Percentiles rank a stretch among this genome's conserved stretches.
Conservation (phyloP, 1,140 invertebrate species). For the Octopus sinensis region DNA sequence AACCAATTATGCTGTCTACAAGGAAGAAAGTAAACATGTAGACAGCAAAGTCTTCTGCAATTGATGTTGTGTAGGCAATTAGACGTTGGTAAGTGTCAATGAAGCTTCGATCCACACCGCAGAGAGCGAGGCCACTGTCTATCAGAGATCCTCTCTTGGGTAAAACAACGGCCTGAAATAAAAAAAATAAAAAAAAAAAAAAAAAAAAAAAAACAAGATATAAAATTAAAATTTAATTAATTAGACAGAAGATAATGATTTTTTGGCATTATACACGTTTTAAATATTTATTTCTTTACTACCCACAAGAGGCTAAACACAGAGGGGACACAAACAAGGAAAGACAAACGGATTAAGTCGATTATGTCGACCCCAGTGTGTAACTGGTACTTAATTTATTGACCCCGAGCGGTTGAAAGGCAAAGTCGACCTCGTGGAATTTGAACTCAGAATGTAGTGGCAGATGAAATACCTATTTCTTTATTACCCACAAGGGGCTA, state of each 20-base stretch:
- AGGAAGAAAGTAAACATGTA: constrained; percentile 38
- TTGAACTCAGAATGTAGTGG: too few species aligned
- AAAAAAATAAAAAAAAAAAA: neutral
- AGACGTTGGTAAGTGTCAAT: constrained; percentile 30
- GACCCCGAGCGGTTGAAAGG: too few species aligned
- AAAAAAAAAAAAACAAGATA: constrained; percentile 3
- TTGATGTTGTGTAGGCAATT: constrained; percentile 31
- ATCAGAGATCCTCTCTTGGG: constrained; percentile 32
- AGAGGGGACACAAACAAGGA: too few species aligned
- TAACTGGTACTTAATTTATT: too few species aligned
- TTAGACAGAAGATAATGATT: constrained; percentile 4
- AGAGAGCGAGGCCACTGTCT: constrained; percentile 30
- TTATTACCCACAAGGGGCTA: neutral
- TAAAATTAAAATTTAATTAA: constrained; percentile 10
- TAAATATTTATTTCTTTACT: too few species aligned
- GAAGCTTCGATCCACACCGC: constrained; percentile 32
- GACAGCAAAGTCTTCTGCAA: constrained; percentile 34
- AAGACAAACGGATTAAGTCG: too few species aligned
- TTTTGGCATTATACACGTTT: neutral
- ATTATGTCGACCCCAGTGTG: too few species aligned
- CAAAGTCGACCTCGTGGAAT: too few species aligned
- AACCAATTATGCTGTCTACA: neutral
- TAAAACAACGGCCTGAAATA: constrained; percentile 31
- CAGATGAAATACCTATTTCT: neutral
- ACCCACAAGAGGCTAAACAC: too few species aligned